Percentiles rank a stretch among this genome's conserved stretches.
Conservation (phyloP, 1,140 invertebrate species). For the Lordiphosa collinella region DNA sequence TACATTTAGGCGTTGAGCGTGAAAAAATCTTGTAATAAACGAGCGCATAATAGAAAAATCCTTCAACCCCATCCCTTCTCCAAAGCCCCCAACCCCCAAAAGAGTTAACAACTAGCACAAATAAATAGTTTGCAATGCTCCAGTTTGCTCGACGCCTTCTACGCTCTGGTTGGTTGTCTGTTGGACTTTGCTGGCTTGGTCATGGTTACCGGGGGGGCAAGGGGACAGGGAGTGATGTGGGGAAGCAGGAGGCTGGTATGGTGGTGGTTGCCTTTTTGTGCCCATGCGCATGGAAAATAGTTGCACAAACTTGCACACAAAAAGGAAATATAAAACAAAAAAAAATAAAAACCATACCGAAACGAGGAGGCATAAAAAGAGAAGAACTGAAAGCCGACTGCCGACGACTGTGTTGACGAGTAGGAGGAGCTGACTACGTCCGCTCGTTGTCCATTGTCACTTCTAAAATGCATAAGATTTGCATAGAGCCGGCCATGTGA, state of each 20-base stretch:
- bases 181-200: slow-evolving; percentile 36
- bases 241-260: slow-evolving; percentile 19
- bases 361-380: slow-evolving; percentile 26
- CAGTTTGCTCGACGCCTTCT: slow-evolving; percentile 56
- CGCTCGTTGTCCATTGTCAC: slow-evolving; percentile 36
- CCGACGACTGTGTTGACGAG: slow-evolving; percentile 4
- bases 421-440: slow-evolving; percentile 34
- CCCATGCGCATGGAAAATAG: slow-evolving; percentile 78
- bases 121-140: slow-evolving; percentile 75
- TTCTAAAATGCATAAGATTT: slow-evolving; percentile 48
- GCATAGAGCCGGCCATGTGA: slow-evolving; percentile 44
- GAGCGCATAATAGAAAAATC: slow-evolving; percentile 74
- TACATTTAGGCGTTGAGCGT: slow-evolving; percentile 45
- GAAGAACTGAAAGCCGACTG: slow-evolving; percentile 20
- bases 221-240: not conserved
- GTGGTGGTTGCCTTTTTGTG: slow-evolving; percentile 66
- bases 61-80: not conserved
- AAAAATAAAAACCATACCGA: slow-evolving; percentile 9
- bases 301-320: slow-evolving; percentile 68
- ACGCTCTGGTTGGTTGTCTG: slow-evolving; percentile 73
- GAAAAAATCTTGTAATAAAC: slow-evolving; percentile 68
- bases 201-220: slow-evolving; percentile 3
- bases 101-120: slow-evolving; percentile 42
- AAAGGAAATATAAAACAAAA: slow-evolving; percentile 29
- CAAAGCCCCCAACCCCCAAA: not conserved